Conservation (phyloP, 2,888 invertebrate genomes). For the Lasioglossum morio region DNA sequence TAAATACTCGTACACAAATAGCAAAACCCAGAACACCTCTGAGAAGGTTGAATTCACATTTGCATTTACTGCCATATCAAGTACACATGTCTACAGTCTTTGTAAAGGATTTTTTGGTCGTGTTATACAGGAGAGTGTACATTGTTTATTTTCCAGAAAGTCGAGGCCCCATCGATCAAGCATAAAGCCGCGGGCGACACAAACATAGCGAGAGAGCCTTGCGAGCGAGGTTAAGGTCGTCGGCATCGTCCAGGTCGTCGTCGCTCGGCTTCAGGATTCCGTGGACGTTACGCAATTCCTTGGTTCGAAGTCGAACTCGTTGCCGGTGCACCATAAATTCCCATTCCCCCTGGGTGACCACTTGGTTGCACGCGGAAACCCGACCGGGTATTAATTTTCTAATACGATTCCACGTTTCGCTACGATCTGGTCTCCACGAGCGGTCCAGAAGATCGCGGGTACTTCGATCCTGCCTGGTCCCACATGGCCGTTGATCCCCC, state of each 20-base stretch:
- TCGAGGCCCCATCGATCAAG: background rate
- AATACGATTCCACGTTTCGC: slow-evolving; percentile 64
- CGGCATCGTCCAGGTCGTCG: slow-evolving; percentile 25
- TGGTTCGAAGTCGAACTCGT: slow-evolving; percentile 49
- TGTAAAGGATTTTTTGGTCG: background rate
- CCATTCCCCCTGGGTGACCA: slow-evolving; percentile 76
- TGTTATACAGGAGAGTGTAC: background rate
- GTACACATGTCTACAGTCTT: background rate
- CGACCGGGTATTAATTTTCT: slow-evolving; percentile 69
- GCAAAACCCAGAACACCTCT: background rate
- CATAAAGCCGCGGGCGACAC: background rate
- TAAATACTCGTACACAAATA: background rate
- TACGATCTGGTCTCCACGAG: slow-evolving; percentile 13
- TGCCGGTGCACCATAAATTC: slow-evolving; percentile 76
- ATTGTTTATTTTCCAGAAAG: background rate
- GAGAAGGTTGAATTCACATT: no score
- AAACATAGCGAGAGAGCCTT: background rate
- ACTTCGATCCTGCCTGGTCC: background rate
- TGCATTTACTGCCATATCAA: background rate
- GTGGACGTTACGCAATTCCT: slow-evolving; percentile 69
- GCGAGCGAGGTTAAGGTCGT: slow-evolving; percentile 49
- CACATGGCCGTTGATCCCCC: background rate
- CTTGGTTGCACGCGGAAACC: slow-evolving; percentile 75
- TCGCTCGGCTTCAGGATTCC: slow-evolving; percentile 67
- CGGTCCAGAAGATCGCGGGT: background rate